Conservation (phyloP, 2,113 vertebrate species). For the Mesocricetus auratus region DNA sequence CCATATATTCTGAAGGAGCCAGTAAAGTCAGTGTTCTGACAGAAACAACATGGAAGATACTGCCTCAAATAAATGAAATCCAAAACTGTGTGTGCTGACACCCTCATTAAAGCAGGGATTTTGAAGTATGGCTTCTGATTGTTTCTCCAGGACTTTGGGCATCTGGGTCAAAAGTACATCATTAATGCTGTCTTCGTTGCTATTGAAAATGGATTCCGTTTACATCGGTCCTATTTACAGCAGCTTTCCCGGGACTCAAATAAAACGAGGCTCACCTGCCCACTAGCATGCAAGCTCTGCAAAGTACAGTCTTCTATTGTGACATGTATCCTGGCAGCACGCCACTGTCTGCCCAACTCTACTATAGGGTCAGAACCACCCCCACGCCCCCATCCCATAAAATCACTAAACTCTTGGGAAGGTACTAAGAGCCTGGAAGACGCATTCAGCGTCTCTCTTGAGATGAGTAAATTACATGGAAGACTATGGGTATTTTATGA, state of each 20-base stretch:
- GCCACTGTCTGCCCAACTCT: background rate
- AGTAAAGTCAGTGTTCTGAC: background rate
- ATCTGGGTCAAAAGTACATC: background rate
- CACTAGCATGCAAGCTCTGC: background rate
- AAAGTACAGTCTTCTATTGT: background rate
- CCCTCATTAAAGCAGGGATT: background rate
- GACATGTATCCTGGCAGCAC: background rate
- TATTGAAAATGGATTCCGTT: background rate
- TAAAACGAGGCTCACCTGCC: background rate
- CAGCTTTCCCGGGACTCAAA: background rate
- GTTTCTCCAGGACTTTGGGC: background rate
- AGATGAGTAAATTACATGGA: conserved; percentile 16
- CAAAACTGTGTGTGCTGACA: background rate
- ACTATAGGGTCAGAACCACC: background rate
- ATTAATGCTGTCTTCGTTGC: background rate
- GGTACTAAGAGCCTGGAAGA: conserved; percentile 35
- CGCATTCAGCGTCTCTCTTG: conserved; percentile 25
- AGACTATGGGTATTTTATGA: conserved; percentile 42
- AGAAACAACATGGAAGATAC: conserved; percentile 12
- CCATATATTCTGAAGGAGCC: background rate
- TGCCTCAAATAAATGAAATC: background rate
- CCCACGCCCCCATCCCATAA: background rate
- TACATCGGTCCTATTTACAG: background rate
- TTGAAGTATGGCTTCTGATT: background rate
- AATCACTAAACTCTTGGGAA: background rate